phyloP scores from a whole-genome alignment of 2,888 invertebrate species.

The Agrilus mali region DNA sequence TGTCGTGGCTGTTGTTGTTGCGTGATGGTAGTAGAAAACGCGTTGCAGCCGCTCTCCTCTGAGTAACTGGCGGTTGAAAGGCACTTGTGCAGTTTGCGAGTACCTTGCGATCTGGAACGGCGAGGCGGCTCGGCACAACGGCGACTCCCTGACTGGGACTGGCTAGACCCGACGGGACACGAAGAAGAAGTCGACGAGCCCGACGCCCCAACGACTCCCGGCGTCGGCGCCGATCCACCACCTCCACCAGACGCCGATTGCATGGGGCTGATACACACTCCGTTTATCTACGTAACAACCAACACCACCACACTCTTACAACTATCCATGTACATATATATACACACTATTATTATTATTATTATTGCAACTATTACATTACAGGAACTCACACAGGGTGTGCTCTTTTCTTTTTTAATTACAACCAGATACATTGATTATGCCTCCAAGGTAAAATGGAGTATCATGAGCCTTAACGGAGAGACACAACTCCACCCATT shows the following conservation, averaged over 20 bases:
- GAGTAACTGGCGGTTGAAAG: constrained; percentile 79
- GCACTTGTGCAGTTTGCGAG: constrained; percentile 85
- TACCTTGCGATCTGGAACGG: constrained; percentile 91
- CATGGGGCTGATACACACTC: constrained; percentile 54
- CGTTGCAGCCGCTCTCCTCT: constrained; percentile 42
- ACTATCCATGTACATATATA: too few relatives aligned
- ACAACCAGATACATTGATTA: too few relatives aligned
- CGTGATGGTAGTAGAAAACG: constrained; percentile 30
- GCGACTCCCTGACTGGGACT: constrained; percentile 6
- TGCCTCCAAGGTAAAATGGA: too few relatives aligned
- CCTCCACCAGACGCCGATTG: constrained; percentile 30
- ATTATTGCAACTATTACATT: too few relatives aligned
- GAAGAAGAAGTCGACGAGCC: constrained; percentile 14
- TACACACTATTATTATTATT: too few relatives aligned
- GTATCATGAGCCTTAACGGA: too few relatives aligned
- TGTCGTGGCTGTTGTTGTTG: constrained; percentile 35
- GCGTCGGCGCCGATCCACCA: constrained; percentile 13
- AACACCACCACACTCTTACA: too few relatives aligned
- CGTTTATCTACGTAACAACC: constrained; percentile 51
- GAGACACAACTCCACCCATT: too few relatives aligned
- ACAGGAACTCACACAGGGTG: too few relatives aligned
- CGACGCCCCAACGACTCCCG: constrained; percentile 14
- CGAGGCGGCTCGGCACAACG: constrained; percentile 50
- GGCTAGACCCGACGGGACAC: constrained; percentile 13
- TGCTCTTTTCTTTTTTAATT: too few relatives aligned